Base-by-base conservation (phyloP, 2,113 vertebrate species). In the Tenebrosternarchus preto region DNA sequence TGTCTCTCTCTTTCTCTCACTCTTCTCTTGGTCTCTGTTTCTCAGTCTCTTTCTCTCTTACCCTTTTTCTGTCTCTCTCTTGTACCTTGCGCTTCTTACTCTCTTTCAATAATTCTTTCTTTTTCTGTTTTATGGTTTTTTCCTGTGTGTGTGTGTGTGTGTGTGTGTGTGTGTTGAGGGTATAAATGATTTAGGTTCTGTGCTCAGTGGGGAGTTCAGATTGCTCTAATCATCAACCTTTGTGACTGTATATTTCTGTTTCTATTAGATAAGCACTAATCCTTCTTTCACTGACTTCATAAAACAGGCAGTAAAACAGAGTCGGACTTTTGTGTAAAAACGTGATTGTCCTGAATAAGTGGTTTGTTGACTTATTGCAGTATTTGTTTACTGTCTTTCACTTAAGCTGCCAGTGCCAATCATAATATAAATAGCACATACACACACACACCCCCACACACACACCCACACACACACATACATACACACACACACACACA, bases 1-100 rank as follows among this genome's bases (percentile, higher is more conserved):
- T 74, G 63, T 82, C 88, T 88, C 88, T 43, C 46, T 85, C 82
- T 75, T 79, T 59, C 8, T 59, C 81, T 86, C 83, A n/a, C n/a
- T n/a, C n/a, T n/a, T n/a, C n/a, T n/a, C n/a, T 33, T n/a, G 4
- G 15, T 31, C 46, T 46, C 12, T 50, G 1, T 31, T 20, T 27
- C 39, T 64, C 25, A 29, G 17, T 16, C 6, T 25, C 60, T 27
- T 6, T 11, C 24, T 17, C 60, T 27, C 24, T 12, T 5, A 15
- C 9, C 3, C 33, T 3, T 22, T 3, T 12, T 56, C 27, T 39
- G 22, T 59, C 60, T 77, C 73, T 72, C 43, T 50, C 15, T 50
- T 12, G 15, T 50, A 50, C 3, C 43, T 12, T 50, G 43, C 12
- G 43, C 43, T 50, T 50, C 11, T 50, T 50, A 50, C 43, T 12